Evolutionary conservation across 2,888 invertebrate genomes (phyloP).

Genomic region (Opisthograptis luteolata): DNA sequence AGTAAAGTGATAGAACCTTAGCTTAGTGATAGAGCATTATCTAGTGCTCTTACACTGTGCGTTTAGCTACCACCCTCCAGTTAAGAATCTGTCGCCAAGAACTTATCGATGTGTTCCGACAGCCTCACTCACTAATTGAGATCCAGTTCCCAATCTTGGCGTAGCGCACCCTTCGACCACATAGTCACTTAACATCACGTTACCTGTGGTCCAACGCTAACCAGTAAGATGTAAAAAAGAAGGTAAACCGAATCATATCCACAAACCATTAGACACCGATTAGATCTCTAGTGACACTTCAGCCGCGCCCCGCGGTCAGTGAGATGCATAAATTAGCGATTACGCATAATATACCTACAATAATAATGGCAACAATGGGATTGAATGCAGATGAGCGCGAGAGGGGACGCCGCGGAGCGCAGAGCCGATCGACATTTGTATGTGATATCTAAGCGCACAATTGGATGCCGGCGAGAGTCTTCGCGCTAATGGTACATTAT

Average conservation of each 20-base stretch:
- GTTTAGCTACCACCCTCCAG: too few species aligned
- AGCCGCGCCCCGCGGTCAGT: constrained; percentile 48
- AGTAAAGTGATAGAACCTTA: too few species aligned
- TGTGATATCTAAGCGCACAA: constrained; percentile 83
- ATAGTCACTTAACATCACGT: too few species aligned
- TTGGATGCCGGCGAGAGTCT: constrained; percentile 82
- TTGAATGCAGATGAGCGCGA: constrained; percentile 81
- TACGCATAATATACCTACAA: constrained; percentile 75
- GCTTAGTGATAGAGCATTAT: too few species aligned
- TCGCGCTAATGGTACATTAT: constrained; percentile 84
- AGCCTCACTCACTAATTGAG: too few species aligned
- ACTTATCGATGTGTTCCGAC: too few species aligned
- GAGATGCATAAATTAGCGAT: constrained; percentile 80
- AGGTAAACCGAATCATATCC: constrained; percentile 30
- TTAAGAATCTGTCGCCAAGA: too few species aligned
- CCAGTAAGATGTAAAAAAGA: too few species aligned
- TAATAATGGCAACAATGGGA: constrained; percentile 83
- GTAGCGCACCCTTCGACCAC: too few species aligned
- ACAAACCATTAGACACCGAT: constrained; percentile 49
- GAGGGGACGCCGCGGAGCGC: constrained; percentile 51
- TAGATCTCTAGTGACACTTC: constrained; percentile 53
- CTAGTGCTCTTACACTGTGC: too few species aligned
- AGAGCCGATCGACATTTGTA: constrained; percentile 81
- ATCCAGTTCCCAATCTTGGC: too few species aligned
- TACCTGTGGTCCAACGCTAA: too few species aligned